phyloP scores from a whole-genome alignment of 2,113 vertebrate species.

The Mesocricetus auratus region DNA sequence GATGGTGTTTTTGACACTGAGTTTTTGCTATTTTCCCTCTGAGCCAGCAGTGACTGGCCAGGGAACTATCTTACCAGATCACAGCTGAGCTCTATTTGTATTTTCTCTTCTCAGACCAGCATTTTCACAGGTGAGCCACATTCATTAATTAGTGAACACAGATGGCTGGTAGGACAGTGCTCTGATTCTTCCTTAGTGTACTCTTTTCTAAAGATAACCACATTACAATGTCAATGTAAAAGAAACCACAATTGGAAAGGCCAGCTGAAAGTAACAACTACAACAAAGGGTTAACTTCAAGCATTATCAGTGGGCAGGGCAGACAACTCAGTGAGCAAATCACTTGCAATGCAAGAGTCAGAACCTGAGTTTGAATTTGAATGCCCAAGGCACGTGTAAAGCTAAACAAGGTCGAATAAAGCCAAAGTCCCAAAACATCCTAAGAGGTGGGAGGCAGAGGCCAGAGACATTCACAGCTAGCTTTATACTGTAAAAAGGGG shows the following conservation, averaged over 20 bases:
- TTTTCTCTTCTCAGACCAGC: conserved; percentile 23
- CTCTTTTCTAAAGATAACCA: conserved; percentile 4
- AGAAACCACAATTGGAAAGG: background rate
- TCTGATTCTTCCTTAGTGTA: background rate
- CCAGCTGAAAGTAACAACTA: background rate
- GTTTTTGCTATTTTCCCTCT: conserved; percentile 19
- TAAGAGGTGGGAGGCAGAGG: too few species aligned
- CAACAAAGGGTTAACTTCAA: conserved; percentile 23
- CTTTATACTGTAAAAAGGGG: too few species aligned
- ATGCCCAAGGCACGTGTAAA: background rate
- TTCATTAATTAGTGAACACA: conserved; percentile 36
- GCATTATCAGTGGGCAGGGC: too few species aligned
- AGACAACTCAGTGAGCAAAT: background rate
- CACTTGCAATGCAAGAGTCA: too few species aligned
- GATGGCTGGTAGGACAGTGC: background rate
- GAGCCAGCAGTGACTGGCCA: background rate
- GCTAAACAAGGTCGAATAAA: background rate
- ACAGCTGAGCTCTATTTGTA: background rate
- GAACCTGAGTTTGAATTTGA: background rate
- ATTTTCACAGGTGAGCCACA: conserved; percentile 1
- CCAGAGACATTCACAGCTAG: background rate
- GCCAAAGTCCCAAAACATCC: background rate
- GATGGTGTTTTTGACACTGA: background rate
- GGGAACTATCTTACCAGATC: background rate
- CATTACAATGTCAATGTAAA: background rate